A percentile compares a stretch with the other conserved stretches of the same genome.
Conservation (phyloP, 2,113 vertebrate genomes). For the Callospermophilus lateralis region DNA sequence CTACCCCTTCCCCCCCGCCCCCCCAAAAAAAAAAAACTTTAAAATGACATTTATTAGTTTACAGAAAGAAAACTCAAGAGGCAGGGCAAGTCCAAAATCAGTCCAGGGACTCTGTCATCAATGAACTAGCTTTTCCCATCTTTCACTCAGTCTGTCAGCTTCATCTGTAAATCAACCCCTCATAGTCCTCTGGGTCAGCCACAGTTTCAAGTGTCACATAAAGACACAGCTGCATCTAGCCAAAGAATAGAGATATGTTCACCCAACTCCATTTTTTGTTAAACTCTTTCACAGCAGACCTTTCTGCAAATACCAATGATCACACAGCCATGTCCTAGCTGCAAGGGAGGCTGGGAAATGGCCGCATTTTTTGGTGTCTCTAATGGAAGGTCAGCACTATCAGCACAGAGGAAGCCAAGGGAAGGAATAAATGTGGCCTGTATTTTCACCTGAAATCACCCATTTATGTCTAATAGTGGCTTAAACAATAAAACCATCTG, state of each 20-base stretch:
- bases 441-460: neutral
- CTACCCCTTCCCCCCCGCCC: too few relatives aligned
- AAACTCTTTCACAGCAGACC: neutral
- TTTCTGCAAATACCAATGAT: neutral
- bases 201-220: neutral
- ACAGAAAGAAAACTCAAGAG: neutral
- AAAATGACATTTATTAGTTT: neutral
- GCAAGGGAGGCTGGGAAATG: neutral
- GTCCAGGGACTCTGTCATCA: neutral
- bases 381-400: neutral
- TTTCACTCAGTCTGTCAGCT: neutral
- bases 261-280: neutral
- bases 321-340: neutral
- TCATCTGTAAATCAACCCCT: neutral
- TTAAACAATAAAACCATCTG: neutral
- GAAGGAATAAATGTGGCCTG: neutral
- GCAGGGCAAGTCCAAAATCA: neutral
- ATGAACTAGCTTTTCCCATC: neutral
- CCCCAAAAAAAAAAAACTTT: neutral
- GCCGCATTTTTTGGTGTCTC: neutral
- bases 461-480: neutral
- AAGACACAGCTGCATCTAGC: neutral
- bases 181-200: neutral
- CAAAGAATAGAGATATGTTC: neutral
- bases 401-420: neutral